Base-by-base conservation (phyloP, 2,888 invertebrate species). In the Drosophila paranaensis region DNA sequence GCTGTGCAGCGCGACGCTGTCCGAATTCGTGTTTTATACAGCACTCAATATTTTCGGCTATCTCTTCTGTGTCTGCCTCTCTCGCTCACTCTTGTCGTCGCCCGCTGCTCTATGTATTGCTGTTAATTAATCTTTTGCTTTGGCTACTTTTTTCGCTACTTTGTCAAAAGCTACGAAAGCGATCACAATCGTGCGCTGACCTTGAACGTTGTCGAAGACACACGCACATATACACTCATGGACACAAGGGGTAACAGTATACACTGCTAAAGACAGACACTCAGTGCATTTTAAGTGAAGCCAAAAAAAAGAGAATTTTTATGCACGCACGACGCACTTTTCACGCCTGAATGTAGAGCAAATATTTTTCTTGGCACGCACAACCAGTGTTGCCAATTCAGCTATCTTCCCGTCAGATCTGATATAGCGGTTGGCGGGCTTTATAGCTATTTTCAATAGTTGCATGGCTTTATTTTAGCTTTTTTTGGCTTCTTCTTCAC, bases 121-220 rank as follows among this genome's bases (percentile, higher is more conserved):
- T 61, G 66, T 78, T 83, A 79, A 86, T 82, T 79, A 81, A 86
- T 86, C 86, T 79, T 77, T 78, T 58, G 62, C 64, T 71, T 72
- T 74, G 51, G 57, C 64, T 73, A 74, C 46, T 70, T 60, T 61
- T 61, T 65, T 72, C 45, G 54, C 54, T 40, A 54, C 30, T 54
- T 42, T 61, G 60, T 46, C 56, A 39, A 74, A 60, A 58, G 75
- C 72, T 84, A 67, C 70, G 71, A 55, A 56, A 67, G 45, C 61
- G 78, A 83, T 86, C 74, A 50, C 77, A 77, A 83, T 81, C 84
- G 79, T 81, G 65, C 72, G 77, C 74, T 79, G 87, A 83, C 82
- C 82, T 83, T 83, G 82, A 71, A 68, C 68, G 46, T 56, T 60
- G 66, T 48, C 48, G 66, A 68, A 57, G 14, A 60, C 51, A 46